Conservation (phyloP, 2,797 vertebrate genomes). For the Lerista edwardsae region DNA sequence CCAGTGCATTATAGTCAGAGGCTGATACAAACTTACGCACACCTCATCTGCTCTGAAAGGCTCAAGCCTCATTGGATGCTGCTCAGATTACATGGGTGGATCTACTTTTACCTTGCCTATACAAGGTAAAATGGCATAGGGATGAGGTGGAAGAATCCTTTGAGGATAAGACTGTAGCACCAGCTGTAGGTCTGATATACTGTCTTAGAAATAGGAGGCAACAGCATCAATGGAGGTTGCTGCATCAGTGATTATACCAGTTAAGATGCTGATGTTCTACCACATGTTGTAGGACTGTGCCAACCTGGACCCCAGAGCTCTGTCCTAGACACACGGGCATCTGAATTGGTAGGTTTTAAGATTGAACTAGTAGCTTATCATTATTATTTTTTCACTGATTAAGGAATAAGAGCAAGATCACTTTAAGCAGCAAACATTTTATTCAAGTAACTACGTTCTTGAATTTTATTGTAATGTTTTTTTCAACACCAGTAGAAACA, state of each 20-base stretch:
- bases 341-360: background rate
- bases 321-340: background rate
- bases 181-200: background rate
- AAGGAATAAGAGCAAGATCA: background rate
- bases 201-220: background rate
- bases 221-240: background rate
- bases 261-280: background rate
- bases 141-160: background rate
- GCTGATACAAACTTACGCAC: background rate
- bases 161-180: too few relatives aligned
- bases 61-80: background rate
- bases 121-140: background rate
- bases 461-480: background rate
- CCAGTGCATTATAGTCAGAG: background rate
- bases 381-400: background rate
- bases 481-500: background rate
- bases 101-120: background rate
- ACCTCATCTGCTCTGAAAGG: background rate
- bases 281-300: background rate
- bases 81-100: too few relatives aligned
- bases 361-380: background rate
- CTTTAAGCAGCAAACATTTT: background rate
- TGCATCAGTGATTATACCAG: background rate
- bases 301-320: background rate
- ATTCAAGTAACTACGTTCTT: background rate